Base-by-base conservation (phyloP, 2,797 vertebrate genomes). In the Yasuhikotakia modesta region DNA sequence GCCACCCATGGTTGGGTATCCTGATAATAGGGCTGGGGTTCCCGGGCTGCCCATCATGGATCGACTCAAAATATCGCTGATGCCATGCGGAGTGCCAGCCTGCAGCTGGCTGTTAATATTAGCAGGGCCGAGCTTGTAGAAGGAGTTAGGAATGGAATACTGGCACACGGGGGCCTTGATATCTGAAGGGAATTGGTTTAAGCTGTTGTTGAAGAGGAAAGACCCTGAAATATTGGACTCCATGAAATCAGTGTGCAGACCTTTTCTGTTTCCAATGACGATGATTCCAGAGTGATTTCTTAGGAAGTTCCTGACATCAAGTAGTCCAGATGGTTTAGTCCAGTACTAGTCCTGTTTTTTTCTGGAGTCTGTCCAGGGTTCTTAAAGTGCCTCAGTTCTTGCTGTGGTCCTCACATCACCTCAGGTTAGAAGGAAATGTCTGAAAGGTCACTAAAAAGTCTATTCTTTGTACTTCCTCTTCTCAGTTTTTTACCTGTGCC, bases 41-140 rank as follows among this genome's bases (percentile, higher is more conserved):
- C 85, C 93, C 0, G 94, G 86, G 22, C 90, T 80, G 12, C 92
- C 86, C 5, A 95, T 85, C 73, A 94, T 88, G 0, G 97, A 95
- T 81, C 97, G 93, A 86, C 95, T 93, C 52, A 99, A 94, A 89
- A 99, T 99, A 90, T 99, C 97, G 0, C 95, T 96, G 93, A 99
- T 99, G 87, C 96, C 96, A 5, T 99, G 97, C 0, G 97, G 96
- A 0, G 97, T 99, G 85, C 96, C 97, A 0, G 95, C 90, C 0
- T 93, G 93, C 88, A 97, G 91, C 88, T 96, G 96, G 87, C 93
- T 90, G 43, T 94, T 94, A 21, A 99, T 91, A 55, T 70, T 80
- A 73, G 93, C 92, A 0, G 95, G 87, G 67, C 90, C 92, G 85
- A 98, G 94, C 91, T 98, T 98, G 94, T 98, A 98, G 93, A 97